Evolutionary conservation across 2,113 vertebrate species (phyloP).

Genomic region (Corythaixoides concolor): DNA sequence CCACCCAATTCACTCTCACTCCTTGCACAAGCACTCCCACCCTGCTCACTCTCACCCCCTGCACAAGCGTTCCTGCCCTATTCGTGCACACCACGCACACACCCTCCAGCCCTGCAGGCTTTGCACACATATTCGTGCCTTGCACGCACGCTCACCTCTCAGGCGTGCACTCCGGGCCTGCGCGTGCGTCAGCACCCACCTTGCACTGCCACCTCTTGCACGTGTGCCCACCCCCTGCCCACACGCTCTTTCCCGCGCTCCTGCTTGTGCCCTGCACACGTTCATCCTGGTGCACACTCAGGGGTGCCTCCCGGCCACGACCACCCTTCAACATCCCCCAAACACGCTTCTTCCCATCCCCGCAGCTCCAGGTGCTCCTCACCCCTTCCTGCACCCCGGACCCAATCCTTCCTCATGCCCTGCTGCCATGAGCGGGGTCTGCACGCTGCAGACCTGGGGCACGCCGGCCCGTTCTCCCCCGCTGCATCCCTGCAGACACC

Average conservation of each 20-base stretch:
- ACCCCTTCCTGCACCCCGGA: neutral
- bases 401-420: neutral
- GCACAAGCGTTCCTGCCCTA: too few species aligned
- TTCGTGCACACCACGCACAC: too few species aligned
- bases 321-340: neutral
- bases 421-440: too few species aligned
- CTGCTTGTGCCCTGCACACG: fast-evolving
- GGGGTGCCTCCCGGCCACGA: fast-evolving
- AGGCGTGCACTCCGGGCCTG: fast-evolving
- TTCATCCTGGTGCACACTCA: fast-evolving
- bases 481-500: fast-evolving
- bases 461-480: fast-evolving
- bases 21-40: too few species aligned
- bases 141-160: neutral
- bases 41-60: too few species aligned
- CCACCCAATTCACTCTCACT: fast-evolving
- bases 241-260: fast-evolving
- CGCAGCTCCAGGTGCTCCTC: fast-evolving
- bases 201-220: neutral
- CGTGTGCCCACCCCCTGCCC: fast-evolving
- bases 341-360: fast-evolving
- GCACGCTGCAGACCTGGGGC: neutral
- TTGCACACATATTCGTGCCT: too few species aligned
- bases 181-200: neutral
- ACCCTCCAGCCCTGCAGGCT: too few species aligned